These are phyloP conservation scores for Zingel zingel DNA, from an alignment of 2,113 vertebrate species.

Conservation along the genomic window DNA sequence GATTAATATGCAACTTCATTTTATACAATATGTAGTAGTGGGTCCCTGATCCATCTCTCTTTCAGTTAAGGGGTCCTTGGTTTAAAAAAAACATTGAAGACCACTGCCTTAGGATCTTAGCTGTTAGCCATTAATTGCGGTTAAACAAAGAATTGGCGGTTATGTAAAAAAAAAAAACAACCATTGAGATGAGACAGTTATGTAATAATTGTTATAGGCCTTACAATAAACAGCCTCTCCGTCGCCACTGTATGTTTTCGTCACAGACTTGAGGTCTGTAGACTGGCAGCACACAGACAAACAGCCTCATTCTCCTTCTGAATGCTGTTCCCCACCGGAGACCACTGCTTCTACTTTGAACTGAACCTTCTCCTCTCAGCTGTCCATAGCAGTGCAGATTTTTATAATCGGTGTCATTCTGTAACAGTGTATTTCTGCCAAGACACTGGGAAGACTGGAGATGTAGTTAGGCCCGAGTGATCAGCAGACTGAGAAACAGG, in stretches of 20 bases:
- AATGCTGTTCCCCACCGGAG: conserved; percentile 16
- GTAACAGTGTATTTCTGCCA: conserved; percentile 46
- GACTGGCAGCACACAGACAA: conserved; percentile 57
- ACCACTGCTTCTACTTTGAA: conserved; percentile 30
- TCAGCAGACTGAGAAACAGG: conserved; percentile 20
- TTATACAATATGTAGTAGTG: too few relatives aligned
- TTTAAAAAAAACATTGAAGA: too few relatives aligned
- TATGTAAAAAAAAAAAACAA: too few relatives aligned
- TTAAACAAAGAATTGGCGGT: too few relatives aligned
- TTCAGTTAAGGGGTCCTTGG: too few relatives aligned
- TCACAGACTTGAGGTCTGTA: conserved; percentile 30
- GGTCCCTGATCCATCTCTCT: too few relatives aligned
- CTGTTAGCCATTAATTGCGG: too few relatives aligned
- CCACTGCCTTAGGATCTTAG: too few relatives aligned
- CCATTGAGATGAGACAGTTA: too few relatives aligned
- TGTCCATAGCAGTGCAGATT: conserved; percentile 63
- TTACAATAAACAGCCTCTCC: not conserved
- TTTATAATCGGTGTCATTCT: conserved; percentile 48
- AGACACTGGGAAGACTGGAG: not conserved
- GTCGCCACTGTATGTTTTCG: conserved; percentile 35
- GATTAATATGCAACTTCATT: too few relatives aligned
- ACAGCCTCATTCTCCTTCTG: conserved; percentile 33
- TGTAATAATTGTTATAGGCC: too few relatives aligned
- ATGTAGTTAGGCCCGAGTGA: conserved; percentile 58
- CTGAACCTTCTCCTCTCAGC: not conserved